Percentiles rank a stretch among this genome's conserved stretches.
phyloP scores from a whole-genome alignment of 1,140 invertebrate species.

The Drosophila lini region DNA sequence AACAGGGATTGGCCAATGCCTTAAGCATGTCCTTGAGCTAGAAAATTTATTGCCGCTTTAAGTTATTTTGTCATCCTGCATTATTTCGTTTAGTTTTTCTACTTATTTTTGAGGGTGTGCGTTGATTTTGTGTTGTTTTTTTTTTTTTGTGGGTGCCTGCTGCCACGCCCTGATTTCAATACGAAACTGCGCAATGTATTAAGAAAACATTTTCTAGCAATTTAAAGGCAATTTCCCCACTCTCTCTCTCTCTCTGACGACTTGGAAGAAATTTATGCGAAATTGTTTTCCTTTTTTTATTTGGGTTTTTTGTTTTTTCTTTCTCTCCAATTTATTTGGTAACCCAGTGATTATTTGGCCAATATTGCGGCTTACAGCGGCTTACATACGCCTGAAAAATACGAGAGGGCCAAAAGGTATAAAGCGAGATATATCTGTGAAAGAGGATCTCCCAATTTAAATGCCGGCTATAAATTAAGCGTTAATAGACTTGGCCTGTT shows the following conservation, averaged over 20 bases:
- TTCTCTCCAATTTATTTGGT: constrained; percentile 24
- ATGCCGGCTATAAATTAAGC: constrained; percentile 58
- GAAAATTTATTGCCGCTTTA: constrained; percentile 62
- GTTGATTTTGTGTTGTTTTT: constrained; percentile 10
- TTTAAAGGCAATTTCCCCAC: constrained; percentile 56
- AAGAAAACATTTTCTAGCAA: constrained; percentile 64
- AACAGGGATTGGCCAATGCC: constrained; percentile 26
- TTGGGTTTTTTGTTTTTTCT: neutral
- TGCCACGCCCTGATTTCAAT: constrained; percentile 53
- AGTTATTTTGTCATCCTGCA: constrained; percentile 68
- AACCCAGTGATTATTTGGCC: constrained; percentile 47
- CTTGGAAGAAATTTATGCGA: constrained; percentile 33
- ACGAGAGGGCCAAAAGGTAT: constrained; percentile 27
- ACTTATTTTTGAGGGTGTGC: constrained; percentile 5
- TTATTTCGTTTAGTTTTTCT: constrained; percentile 56
- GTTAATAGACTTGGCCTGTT: constrained; percentile 58
- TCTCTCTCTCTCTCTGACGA: neutral
- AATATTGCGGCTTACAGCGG: constrained; percentile 49
- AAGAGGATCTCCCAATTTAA: constrained; percentile 18
- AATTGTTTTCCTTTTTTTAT: constrained; percentile 32
- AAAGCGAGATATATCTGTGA: constrained; percentile 22
- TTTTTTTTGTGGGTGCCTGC: constrained; percentile 12
- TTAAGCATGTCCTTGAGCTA: constrained; percentile 66
- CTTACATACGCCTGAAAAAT: constrained; percentile 41
- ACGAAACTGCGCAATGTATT: constrained; percentile 61